A percentile compares a stretch with the other conserved stretches of the same genome.
Conservation (phyloP, 2,888 invertebrate genomes). For the Trissolcus brochymenae region DNA sequence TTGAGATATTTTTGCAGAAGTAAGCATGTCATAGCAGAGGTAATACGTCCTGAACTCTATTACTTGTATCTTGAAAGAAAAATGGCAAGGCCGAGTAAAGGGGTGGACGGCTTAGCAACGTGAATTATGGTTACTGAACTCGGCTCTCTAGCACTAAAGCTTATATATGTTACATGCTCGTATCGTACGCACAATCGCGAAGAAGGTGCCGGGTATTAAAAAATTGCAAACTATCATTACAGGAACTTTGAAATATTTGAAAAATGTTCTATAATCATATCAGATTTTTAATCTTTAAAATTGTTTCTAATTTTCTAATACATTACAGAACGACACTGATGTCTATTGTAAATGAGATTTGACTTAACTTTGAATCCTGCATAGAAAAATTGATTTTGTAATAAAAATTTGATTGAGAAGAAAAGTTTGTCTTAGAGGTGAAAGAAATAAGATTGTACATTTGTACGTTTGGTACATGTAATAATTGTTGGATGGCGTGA, state of each 20-base stretch:
- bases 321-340: too few species aligned
- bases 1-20: constrained; percentile 5
- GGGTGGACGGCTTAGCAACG: constrained; percentile 43
- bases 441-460: constrained; percentile 14
- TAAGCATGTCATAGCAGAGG: constrained; percentile 32
- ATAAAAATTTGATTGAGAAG: too few species aligned
- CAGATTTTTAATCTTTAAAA: constrained; percentile 1
- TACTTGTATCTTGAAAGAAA: constrained; percentile 34
- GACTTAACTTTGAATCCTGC: too few species aligned
- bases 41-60: constrained; percentile 36
- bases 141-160: constrained; percentile 45
- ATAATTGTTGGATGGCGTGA: constrained; percentile 44
- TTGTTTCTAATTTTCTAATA: neutral
- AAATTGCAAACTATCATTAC: constrained; percentile 37
- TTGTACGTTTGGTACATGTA: constrained; percentile 23
- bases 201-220: constrained; percentile 15
- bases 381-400: too few species aligned
- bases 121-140: constrained; percentile 52
- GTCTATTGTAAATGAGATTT: too few species aligned
- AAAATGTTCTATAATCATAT: constrained; percentile 28
- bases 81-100: constrained; percentile 23
- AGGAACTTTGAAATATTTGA: constrained; percentile 25
- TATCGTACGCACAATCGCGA: constrained; percentile 31
- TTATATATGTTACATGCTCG: constrained; percentile 26
- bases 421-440: neutral